phyloP scores from a whole-genome alignment of 2,797 vertebrate species.

The Sparidentex hasta region DNA sequence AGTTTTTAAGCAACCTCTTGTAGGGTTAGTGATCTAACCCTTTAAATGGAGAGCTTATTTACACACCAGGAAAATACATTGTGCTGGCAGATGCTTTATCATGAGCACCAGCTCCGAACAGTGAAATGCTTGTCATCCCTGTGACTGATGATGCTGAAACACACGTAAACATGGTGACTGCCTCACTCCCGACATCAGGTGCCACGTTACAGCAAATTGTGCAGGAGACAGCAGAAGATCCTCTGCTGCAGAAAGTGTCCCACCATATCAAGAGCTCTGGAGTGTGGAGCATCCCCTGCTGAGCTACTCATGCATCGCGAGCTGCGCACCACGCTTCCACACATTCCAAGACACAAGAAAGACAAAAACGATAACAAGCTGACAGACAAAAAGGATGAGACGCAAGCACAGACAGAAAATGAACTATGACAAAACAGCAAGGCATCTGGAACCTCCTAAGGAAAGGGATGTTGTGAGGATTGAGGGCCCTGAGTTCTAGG shows the following conservation, averaged over 20 bases:
- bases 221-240: background rate
- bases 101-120: background rate
- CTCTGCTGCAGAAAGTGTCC: background rate
- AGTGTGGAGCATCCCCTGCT: constrained; percentile 12
- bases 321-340: constrained; percentile 16
- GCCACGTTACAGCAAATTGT: background rate
- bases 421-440: constrained; percentile 6
- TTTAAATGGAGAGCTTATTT: too few species aligned
- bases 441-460: background rate
- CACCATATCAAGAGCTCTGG: background rate
- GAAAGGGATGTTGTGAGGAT: too few species aligned
- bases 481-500: too few species aligned
- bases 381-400: background rate
- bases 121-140: background rate
- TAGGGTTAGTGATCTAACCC: too few species aligned
- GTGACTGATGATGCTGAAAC: background rate
- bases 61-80: too few species aligned
- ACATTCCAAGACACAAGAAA: background rate
- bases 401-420: constrained; percentile 5
- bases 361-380: background rate
- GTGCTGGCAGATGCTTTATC: too few species aligned
- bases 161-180: background rate
- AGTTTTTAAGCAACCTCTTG: too few species aligned
- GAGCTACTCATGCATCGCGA: background rate
- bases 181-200: background rate